Evolutionary conservation across 2,113 vertebrate genomes (phyloP).

Genomic region (Coturnix japonica): DNA sequence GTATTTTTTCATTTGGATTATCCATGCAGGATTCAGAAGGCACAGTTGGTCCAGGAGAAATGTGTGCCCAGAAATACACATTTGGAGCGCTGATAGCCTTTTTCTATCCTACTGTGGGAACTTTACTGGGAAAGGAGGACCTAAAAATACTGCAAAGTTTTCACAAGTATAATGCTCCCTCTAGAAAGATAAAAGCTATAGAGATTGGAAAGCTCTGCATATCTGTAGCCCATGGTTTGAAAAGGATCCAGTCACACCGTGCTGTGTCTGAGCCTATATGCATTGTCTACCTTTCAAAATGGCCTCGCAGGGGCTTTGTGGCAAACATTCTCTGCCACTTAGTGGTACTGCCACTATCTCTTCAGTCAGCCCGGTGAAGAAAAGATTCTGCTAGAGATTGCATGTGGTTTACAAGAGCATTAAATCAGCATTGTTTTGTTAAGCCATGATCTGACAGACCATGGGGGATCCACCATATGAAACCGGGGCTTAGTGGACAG

Average conservation of each 20-base stretch:
- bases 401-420: background rate
- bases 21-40: conserved; percentile 15
- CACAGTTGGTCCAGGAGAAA: conserved; percentile 52
- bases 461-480: background rate
- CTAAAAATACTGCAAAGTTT: background rate
- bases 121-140: background rate
- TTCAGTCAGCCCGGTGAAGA: background rate
- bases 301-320: conserved; percentile 11
- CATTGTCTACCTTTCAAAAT: background rate
- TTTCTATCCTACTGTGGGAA: conserved; percentile 44
- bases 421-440: background rate
- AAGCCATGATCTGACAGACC: background rate
- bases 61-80: conserved; percentile 56
- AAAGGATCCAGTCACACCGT: background rate
- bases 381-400: background rate
- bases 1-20: conserved; percentile 62
- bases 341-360: background rate
- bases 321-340: background rate
- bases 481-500: background rate
- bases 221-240: background rate
- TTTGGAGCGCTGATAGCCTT: conserved; percentile 54
- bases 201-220: background rate
- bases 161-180: background rate
- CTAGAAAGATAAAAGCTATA: background rate
- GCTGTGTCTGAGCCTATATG: background rate